Base-by-base conservation (phyloP, 2,113 vertebrate species). In the Meleagris gallopavo region DNA sequence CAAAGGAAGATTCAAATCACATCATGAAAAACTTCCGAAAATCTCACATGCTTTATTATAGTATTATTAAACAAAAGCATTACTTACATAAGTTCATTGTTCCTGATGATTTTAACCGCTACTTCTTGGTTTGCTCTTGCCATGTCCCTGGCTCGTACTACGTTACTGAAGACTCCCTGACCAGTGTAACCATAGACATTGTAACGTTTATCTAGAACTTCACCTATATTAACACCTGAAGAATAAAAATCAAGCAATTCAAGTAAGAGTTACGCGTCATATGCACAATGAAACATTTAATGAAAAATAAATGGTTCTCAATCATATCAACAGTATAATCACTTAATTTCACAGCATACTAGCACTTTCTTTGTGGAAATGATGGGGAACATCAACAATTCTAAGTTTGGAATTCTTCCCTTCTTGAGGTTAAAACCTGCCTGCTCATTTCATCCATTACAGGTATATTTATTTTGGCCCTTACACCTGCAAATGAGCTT, bases 151-250 rank as follows among this genome's bases (percentile, higher is more conserved):
- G 99, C 99, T 92, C 99, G 97, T 70, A 99, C 98, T 10, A 99
- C 99, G 5, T 99, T 99, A 93, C 99, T 99, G 98, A 99, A 99
- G 36, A 99, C 99, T 10, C 99, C 99, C 92, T 99, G 99, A 16
- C 99, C 99, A 14, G 99, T 99, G 97, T 99, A 99, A 79, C 99
- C 99, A 46, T 99, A 99, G 52, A 99, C 99, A 41, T 99, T 99
- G 50, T 99, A 99, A 34, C 99, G 98, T 78, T 99, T 99, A 94
- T 99, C 99, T 75, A 99, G 97, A 40, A 99, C 99, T 98, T 99
- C 99, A 32, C 99, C 99, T 34, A 99, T 99, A 91, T 99, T 99
- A 91, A 99, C 99, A 96, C 99, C 99, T 99, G 70, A 79, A 80
- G 78, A 71, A 71, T 18, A 46, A 83, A 96, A 96, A 92, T 13